Base-by-base conservation (phyloP, 2,888 invertebrate species). In the Trissonchulus sp. region DNA sequence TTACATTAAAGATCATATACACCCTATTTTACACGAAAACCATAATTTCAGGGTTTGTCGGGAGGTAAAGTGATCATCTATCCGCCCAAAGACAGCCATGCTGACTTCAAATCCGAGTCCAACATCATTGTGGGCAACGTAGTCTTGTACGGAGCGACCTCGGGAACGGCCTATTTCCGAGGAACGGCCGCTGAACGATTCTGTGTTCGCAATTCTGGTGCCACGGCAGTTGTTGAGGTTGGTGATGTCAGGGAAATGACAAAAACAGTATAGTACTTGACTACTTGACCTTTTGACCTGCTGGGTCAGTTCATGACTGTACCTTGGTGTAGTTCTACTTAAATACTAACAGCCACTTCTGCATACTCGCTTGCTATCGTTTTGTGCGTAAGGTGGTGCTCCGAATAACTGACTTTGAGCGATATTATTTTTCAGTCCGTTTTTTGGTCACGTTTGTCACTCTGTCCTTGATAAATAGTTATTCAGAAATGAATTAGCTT, bases 91-190 rank as follows among this genome's bases (percentile, higher is more conserved):
- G 88, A 89, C 3, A 91, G 92, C 0, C 89, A 91, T 18, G 82
- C 86, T 38, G 84, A 85, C 28, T 97, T 93, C 86, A 91, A 92
- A 82, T 94, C 97, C 0, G 94, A 94, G 79, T 88, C 93, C 73
- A 99, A 99, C 85, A 94, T 98, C 1, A 94, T 99, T 79, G 97
- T 94, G 15, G 99, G 99, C 35, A 99, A 99, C 85, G 98, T 99
- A 1, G 97, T 96, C 78, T 87, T 99, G 75, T 99, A 99, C 83
- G 99, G 99, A 74, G 99, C 98, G 2, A 98, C 98, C 0, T 90
- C 91, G 1, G 99, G 99, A 18, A 90, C 90, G n/a, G 96, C 94
- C 0, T 96, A 92, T 87, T 94, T 99, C 89, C 83, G 95, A 74
- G 95, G 99, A 75, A 94, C 97, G 81, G 97, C 96, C 0, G 96